Evolutionary conservation across 1,140 invertebrate species (phyloP).

Genomic region (Akabosia matsudoensis): DNA sequence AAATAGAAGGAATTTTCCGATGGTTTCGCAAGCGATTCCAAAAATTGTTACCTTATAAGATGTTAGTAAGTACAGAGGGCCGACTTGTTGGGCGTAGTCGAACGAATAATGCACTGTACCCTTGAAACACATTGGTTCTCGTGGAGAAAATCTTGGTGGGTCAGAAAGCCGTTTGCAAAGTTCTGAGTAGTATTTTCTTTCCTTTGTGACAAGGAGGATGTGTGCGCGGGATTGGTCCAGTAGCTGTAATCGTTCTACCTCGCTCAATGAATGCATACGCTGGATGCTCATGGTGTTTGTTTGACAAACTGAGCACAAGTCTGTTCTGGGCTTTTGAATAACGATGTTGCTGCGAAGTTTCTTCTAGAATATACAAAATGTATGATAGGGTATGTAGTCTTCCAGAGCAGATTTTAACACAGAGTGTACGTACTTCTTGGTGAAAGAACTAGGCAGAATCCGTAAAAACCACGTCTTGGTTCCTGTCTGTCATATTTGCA

Average conservation of each 20-base stretch:
- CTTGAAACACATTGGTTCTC: neutral
- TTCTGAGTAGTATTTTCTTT: neutral
- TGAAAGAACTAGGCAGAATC: neutral
- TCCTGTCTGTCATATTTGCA: neutral
- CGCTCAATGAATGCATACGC: neutral
- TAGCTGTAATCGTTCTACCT: neutral
- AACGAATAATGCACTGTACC: slow-evolving; percentile 22
- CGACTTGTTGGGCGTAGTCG: slow-evolving; percentile 29
- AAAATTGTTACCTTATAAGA: slow-evolving; percentile 21
- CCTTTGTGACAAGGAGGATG: neutral
- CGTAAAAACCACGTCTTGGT: neutral
- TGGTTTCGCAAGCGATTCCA: slow-evolving; percentile 18
- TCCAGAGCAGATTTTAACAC: neutral
- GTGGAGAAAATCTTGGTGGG: neutral
- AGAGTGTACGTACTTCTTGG: neutral
- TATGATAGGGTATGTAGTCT: neutral
- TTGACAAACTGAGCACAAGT: neutral
- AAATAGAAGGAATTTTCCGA: slow-evolving; percentile 24
- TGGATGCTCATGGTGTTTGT: neutral
- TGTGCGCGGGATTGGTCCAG: neutral
- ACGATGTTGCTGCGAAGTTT: neutral
- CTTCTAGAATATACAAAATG: neutral
- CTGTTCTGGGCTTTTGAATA: neutral
- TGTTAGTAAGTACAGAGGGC: slow-evolving; percentile 19
- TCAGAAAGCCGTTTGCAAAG: neutral